Base-by-base conservation (phyloP, 2,113 vertebrate genomes). In the Pontoporia blainvillei region DNA sequence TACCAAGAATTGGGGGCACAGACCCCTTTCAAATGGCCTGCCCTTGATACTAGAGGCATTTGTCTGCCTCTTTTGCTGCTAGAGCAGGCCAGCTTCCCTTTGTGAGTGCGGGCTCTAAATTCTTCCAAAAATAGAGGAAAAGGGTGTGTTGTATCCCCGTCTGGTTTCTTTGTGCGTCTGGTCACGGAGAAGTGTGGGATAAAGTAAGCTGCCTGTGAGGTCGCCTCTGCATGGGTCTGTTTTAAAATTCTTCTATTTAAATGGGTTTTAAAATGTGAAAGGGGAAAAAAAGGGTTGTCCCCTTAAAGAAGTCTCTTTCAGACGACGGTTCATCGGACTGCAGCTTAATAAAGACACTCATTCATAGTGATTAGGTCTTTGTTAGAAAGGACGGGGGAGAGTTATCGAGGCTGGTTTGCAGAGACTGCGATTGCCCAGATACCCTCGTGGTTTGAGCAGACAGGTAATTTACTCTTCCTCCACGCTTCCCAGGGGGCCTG, bases 141-240 rank as follows among this genome's bases (percentile, higher is more conserved):
- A 69, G 76, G 41, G 27, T n/a, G 23, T 72, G 41, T 59, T 29
- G 2, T 91, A 8, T 85, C 31, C 49, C 25, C 93, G 49, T 75
- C 57, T 86, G 23, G 61, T 69, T 61, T 91, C 86, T 93, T 93
- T 84, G 82, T 87, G 87, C 15, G 31, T 78, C 64, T 90, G 49
- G 79, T 94, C 72, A 81, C 41, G n/a, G 89, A 94, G 85, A 96
- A 78, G 69, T 72, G 82, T 91, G 82, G 86, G 93, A 76, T 41
- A 61, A 34, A 94, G 54, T 9, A 46, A 46, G 34, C 67, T 44
- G 82, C 87, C 23, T 20, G 72, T 44, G 15, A 82, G 71, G 52
- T 8, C 71, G 76, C 72, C 39, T 27, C 36, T 66, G 89, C 44
- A 44, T 76, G 66, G 52, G 17, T 85, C 72, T 49, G 54, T 61